Evolutionary conservation across 53 echinoderm and acorn worm species (phyloP).

Genomic region (Echinometra lucunter): DNA sequence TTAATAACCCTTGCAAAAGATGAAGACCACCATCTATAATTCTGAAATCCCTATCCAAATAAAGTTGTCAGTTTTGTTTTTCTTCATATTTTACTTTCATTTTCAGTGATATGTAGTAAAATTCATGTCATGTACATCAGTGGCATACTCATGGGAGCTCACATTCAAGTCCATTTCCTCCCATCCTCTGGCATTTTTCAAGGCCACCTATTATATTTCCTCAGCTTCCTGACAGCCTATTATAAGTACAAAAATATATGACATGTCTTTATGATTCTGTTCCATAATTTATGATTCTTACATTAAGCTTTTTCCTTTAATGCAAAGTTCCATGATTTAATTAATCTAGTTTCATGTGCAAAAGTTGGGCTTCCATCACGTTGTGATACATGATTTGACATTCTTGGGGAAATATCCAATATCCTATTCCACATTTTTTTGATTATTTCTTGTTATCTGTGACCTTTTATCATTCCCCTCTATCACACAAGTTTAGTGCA

Average conservation of each 20-base stretch:
- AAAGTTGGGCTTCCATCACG: not conserved
- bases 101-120: not conserved
- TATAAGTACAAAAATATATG: not conserved
- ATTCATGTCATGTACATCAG: not conserved
- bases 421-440: conserved; percentile 31
- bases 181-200: conserved; percentile 23
- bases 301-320: not conserved
- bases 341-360: not conserved
- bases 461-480: conserved; percentile 39
- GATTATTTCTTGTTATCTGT: conserved; percentile 22
- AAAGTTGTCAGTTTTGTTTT: not conserved
- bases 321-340: not conserved
- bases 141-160: not conserved
- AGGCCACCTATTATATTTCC: conserved; percentile 8
- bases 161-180: conserved; percentile 25
- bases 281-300: not conserved
- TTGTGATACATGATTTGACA: conserved; percentile 12
- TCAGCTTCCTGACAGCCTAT: not conserved
- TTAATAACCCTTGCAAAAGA: too few species aligned
- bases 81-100: not conserved
- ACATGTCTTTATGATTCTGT: not conserved
- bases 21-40: not conserved
- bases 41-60: not conserved
- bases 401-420: conserved; percentile 64
- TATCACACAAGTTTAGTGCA: not conserved